Base-by-base conservation (phyloP, 1,140 invertebrate genomes). In the Magallana ariakensis region DNA sequence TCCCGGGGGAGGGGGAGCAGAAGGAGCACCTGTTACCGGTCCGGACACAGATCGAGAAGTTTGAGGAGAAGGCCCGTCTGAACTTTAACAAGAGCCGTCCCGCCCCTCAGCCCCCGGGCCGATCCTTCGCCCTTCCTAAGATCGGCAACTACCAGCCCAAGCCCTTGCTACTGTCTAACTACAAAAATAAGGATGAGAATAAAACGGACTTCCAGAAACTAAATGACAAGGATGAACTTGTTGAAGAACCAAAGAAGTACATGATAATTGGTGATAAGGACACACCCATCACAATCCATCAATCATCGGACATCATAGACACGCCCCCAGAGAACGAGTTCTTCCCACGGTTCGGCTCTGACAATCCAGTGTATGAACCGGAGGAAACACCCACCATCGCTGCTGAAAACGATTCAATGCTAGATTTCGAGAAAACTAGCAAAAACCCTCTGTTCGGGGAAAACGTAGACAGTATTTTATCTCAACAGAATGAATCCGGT, bases 141-240 rank as follows among this genome's bases (percentile, higher is more conserved):
- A 89, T 89, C 19, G 88, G 88, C 66, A 89, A 89, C 56, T 89
- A 89, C 33, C 83, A 86, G 80, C 88, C 88, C 15, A 89, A 89
- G 85, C 80, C 84, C 8, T 60, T 89, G 46, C 46, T 87, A 57
- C 46, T 60, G 0, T 80, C 56, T 66, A 82, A 85, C n/a, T 54
- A 16, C 26, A 55, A 66, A 10, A 7, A 19, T 26, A 26, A 60
- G n/a, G 15, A 46, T 26, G 57, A n/a, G 22, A 33, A 33, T 56
- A 60, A 60, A 60, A 54, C 53, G 16, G 82, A 58, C n/a, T 60
- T 22, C 10, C 16, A 70, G 16, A 70, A 26, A 56, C 57, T 83
- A n/a, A 83, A 83, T 15, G 57, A 66, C 60, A 83, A 70, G 15
- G 16, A 46, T 26, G 56, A 60, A 83, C 58, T 26, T 87, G 62